A percentile compares a stretch with the other conserved stretches of the same genome.
Evolutionary conservation across 2,797 vertebrate genomes (phyloP).

Genomic region (Aselliscus stoliczkanus): DNA sequence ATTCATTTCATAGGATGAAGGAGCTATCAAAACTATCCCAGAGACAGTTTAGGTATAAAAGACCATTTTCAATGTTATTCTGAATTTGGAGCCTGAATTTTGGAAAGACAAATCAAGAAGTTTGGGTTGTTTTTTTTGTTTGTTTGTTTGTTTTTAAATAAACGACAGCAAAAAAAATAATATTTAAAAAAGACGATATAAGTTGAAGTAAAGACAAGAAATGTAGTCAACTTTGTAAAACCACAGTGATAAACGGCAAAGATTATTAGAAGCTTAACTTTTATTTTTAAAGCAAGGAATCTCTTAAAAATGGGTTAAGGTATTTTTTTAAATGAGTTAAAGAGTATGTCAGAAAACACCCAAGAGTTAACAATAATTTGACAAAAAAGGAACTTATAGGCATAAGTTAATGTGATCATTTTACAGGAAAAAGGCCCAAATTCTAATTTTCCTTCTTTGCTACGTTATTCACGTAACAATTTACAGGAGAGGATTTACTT

Average conservation of each 20-base stretch:
- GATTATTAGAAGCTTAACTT: neutral
- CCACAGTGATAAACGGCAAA: neutral
- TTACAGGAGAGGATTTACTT: neutral
- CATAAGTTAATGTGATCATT: neutral
- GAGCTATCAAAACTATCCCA: neutral
- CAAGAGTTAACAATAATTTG: neutral
- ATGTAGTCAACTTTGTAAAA: neutral
- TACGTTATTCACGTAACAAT: neutral
- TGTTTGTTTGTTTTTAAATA: too few relatives aligned
- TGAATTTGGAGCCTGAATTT: neutral
- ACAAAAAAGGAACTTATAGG: neutral
- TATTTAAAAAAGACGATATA: neutral
- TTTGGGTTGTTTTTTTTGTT: neutral
- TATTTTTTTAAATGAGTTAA: neutral
- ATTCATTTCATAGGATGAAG: neutral
- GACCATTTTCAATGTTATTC: neutral
- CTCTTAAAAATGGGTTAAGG: neutral
- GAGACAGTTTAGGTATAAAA: neutral
- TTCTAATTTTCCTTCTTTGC: neutral
- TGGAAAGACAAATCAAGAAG: constrained; percentile 11
- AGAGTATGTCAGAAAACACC: neutral
- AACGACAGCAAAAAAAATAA: too few relatives aligned
- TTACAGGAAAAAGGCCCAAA: neutral
- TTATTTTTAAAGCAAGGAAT: neutral
- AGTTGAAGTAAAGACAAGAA: neutral